A percentile compares a stretch with the other conserved stretches of the same genome.
phyloP scores from a whole-genome alignment of 2,888 invertebrate species.

The Ypsolopha sequella region DNA sequence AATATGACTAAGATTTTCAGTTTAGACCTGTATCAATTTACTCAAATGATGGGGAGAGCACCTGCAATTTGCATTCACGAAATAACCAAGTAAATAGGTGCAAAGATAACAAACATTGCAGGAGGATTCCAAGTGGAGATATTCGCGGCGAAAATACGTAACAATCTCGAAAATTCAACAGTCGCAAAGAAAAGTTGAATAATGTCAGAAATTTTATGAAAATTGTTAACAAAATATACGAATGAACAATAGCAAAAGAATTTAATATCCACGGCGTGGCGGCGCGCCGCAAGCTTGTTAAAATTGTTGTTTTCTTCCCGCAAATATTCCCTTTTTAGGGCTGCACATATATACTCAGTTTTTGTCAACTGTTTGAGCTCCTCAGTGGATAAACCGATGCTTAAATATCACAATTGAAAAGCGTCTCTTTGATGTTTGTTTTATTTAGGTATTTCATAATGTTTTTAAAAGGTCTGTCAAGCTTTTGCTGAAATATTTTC shows the following conservation, averaged over 20 bases:
- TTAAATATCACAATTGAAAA: neutral
- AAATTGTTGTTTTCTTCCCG: slow-evolving; percentile 51
- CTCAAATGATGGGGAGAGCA: too few species aligned
- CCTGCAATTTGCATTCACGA: too few species aligned
- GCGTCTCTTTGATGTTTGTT: too few species aligned
- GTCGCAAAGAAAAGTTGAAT: slow-evolving; percentile 30
- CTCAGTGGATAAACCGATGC: neutral
- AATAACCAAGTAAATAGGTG: too few species aligned
- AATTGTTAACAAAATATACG: slow-evolving; percentile 49
- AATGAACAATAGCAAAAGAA: slow-evolving; percentile 52
- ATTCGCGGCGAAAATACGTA: too few species aligned
- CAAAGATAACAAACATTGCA: too few species aligned
- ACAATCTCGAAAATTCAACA: too few species aligned
- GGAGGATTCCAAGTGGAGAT: too few species aligned
- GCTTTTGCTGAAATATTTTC: neutral
- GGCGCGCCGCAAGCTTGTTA: slow-evolving; percentile 44
- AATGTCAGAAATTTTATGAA: slow-evolving; percentile 30
- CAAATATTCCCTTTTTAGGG: slow-evolving; percentile 40
- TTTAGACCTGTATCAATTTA: too few species aligned
- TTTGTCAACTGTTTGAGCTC: slow-evolving; percentile 1
- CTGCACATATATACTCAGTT: slow-evolving; percentile 25
- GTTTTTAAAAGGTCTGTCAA: neutral
- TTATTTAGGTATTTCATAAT: too few species aligned
- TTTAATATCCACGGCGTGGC: slow-evolving; percentile 54
- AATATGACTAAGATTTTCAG: too few species aligned